Base-by-base conservation (phyloP, 2,888 invertebrate species). In the Dryobotodes eremita region DNA sequence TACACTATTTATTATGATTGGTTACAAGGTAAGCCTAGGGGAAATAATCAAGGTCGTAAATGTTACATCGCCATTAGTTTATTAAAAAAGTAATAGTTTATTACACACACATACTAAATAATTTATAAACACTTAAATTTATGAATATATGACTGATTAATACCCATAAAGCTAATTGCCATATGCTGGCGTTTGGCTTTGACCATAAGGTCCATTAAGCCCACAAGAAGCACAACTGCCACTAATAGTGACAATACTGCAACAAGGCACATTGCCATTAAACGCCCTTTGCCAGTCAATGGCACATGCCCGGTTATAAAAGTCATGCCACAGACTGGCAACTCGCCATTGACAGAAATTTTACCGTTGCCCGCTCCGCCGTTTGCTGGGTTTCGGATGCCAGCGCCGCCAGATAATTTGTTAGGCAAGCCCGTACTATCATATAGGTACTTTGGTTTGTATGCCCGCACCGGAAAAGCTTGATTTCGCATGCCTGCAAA, bases 251-350 rank as follows among this genome's bases (percentile, higher is more conserved):
- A 90, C 87, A 42, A 70, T 20, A 17, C 87, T 86, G 13, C 84
- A 86, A 71, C 84, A 85, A 4, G 89, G 82, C 11, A 84, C 48
- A 31, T 78, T 85, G 57, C 84, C 89, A 74, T 59, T 83, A 36
- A 89, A 89, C 1, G 72, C 68, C 17, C 88, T 69, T 82, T 88
- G 23, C 89, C 89, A 78, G 82, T 82, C 57, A 89, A n/a, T 62
- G 88, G 87, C 23, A 86, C 88, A 23, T 82, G 65, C 4, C 88
- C 88, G 26, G 74, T 68, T 1, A 88, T 72, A 46, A 83, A 71
- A 1, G 93, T 86, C 36, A 80, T 86, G 50, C 93, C 92, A 69
- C 85, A 84, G 0, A 92, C 93, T 53, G 89, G 89, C 75, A 93
- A 69, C 70, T 91, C 90, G 0, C 92, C 92, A 31, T 76, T 86